Base-by-base conservation (phyloP, 2,113 vertebrate genomes). In the Pitta sordida region DNA sequence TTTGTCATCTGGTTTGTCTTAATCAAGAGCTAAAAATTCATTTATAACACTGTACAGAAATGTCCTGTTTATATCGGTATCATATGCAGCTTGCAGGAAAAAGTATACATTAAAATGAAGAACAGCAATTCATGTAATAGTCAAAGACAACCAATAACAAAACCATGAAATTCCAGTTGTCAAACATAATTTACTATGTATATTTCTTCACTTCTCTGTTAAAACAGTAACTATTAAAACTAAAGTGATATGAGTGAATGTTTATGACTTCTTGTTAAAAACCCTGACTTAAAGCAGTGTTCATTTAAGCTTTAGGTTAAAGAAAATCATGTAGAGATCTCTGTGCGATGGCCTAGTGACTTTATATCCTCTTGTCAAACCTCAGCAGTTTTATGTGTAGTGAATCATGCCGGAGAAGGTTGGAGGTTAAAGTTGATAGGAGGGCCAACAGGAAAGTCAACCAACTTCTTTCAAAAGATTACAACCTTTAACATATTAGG, bases 181-280 rank as follows among this genome's bases (percentile, higher is more conserved):
- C 99, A 99, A 99, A 99, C 99, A 99, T 98, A 98, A 99, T 99
- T 99, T 99, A 98, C 98, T 97, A 98, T 98, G 98, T 99, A 97
- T 99, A 98, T 97, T 97, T 97, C 95, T 95, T 87, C 92, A 92
- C 83, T 91, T 95, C 87, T 97, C 96, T 97, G 97, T 97, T 98
- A 98, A 98, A 98, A 98, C 97, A 98, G 98, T 98, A 98, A 99
- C 99, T 99, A 99, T 98, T 98, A 98, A 98, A 98, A 97, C 97
- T 96, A 96, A 98, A 98, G 97, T 64, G 97, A 98, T 98, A 97
- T 73, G 97, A 97, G 91, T 85, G 96, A 97, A 92, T 98, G 98
- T 98, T 99, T 98, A 98, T 73, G 96, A 97, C 97, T 98, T 98
- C 96, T 97, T 98, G 97, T 95, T 97, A 97, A 97, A 98, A 97